Evolutionary conservation across 2,888 invertebrate genomes (phyloP).

Genomic region (Cerastis rubricosa): DNA sequence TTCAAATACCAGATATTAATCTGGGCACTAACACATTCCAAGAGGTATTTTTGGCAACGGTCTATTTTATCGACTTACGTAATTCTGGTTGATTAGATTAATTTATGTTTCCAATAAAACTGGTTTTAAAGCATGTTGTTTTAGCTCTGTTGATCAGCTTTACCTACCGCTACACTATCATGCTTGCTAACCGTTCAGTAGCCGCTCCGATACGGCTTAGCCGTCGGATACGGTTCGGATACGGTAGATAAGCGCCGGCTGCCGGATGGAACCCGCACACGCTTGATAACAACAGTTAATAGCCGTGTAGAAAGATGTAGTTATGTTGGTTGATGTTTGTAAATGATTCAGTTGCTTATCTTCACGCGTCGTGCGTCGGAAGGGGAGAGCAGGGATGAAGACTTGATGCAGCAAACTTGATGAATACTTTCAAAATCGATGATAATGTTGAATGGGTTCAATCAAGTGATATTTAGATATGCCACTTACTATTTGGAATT

Average conservation of each 20-base stretch:
- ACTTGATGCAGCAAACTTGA: neutral
- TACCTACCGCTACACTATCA: neutral
- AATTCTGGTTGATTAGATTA: neutral
- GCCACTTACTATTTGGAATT: neutral
- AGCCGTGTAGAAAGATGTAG: neutral
- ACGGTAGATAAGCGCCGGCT: constrained; percentile 51
- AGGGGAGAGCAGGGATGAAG: neutral
- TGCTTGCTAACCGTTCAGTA: neutral
- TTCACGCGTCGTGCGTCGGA: constrained; percentile 28
- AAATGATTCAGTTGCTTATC: constrained; percentile 46
- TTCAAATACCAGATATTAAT: neutral
- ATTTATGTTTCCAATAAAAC: neutral
- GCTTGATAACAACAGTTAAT: constrained; percentile 26
- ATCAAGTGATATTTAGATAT: neutral
- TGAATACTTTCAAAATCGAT: constrained; percentile 13
- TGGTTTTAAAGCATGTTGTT: neutral
- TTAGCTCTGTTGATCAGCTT: neutral
- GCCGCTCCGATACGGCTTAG: constrained; percentile 10
- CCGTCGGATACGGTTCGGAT: constrained; percentile 31
- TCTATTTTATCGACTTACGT: neutral
- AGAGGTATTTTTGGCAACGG: neutral
- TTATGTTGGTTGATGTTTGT: constrained; percentile 2
- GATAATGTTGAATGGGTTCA: neutral
- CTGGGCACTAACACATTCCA: neutral
- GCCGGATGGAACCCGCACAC: constrained; percentile 34